These are phyloP conservation scores for Nesoenas mayeri DNA, from an alignment of 2,113 vertebrate genomes.

Conservation along the genomic window DNA sequence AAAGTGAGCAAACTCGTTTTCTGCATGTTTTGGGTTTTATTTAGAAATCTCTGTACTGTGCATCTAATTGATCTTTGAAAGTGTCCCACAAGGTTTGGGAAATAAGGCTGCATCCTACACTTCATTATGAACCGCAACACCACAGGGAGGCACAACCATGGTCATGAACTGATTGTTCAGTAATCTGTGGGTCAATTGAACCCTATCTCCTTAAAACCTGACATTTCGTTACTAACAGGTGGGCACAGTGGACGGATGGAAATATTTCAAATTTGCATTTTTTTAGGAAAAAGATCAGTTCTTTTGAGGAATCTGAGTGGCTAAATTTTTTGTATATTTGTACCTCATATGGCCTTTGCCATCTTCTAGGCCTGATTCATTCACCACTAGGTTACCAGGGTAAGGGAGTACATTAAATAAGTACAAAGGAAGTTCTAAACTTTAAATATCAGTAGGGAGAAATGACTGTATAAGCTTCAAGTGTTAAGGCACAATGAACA, in stretches of 20 bases:
- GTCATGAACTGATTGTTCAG: background rate
- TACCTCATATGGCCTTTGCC: background rate
- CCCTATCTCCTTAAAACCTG: background rate
- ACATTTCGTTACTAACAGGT: background rate
- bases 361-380: background rate
- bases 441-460: background rate
- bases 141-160: background rate
- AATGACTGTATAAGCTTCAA: background rate
- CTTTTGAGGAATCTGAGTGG: background rate
- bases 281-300: background rate
- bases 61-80: conserved; percentile 15
- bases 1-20: background rate
- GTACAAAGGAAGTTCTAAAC: background rate
- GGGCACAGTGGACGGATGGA: background rate
- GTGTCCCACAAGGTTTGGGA: background rate
- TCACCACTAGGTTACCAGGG: background rate
- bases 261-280: background rate
- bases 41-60: background rate
- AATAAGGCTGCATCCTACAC: background rate
- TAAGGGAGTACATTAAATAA: background rate
- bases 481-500: background rate
- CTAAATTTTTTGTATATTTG: background rate
- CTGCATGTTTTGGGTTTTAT: background rate
- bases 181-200: background rate
- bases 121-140: background rate